Percentiles rank a stretch among this genome's conserved stretches.
phyloP scores from a whole-genome alignment of 2,797 vertebrate genomes.

The Falco novaeseelandiae region DNA sequence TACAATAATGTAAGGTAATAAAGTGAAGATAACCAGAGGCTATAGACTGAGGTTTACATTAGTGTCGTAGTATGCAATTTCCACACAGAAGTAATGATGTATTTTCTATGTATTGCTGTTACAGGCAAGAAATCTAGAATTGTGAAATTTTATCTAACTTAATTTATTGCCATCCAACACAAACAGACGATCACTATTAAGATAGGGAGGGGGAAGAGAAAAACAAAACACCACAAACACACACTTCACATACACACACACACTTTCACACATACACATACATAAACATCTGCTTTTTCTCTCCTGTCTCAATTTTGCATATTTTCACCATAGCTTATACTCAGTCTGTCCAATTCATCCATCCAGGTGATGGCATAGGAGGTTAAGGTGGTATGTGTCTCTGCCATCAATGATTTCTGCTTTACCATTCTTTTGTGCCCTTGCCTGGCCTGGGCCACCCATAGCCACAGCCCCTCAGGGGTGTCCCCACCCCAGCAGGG shows the following conservation, averaged over 20 bases:
- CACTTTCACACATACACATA: neutral
- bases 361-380: neutral
- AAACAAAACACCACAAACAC: neutral
- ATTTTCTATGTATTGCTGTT: neutral
- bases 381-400: no score
- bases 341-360: neutral
- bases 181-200: neutral
- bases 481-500: accelerated
- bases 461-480: no score
- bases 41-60: neutral
- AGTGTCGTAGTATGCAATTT: neutral
- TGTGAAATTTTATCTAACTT: neutral
- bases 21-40: neutral
- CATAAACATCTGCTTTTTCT: neutral
- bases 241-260: neutral
- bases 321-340: neutral
- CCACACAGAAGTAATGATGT: accelerated
- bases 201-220: accelerated
- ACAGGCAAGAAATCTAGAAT: neutral
- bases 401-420: neutral
- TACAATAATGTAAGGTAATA: neutral
- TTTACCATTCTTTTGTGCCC: neutral
- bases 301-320: neutral
- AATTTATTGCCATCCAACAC: neutral
- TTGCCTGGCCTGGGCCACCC: neutral